These are phyloP conservation scores for Bhutanitis thaidina DNA, from an alignment of 2,888 invertebrate species.

Conservation along the genomic window DNA sequence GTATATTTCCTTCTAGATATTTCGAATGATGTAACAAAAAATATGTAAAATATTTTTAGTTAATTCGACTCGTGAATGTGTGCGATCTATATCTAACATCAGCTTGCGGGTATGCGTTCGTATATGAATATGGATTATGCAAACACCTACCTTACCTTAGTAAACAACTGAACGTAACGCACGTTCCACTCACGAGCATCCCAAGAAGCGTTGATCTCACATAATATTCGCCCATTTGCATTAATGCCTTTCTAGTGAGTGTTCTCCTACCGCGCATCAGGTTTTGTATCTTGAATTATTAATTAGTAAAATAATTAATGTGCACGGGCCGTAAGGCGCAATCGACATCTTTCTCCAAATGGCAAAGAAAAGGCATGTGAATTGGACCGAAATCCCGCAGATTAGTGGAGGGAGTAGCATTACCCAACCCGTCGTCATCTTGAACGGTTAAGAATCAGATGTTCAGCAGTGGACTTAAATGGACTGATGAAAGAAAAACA, in stretches of 20 bases:
- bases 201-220: conserved; percentile 64
- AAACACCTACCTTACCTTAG: conserved; percentile 61
- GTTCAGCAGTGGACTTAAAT: no score
- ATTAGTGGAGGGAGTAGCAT: no score
- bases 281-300: conserved; percentile 65
- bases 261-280: conserved; percentile 68
- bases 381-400: no score
- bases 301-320: background rate
- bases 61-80: background rate
- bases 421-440: no score
- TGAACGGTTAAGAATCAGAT: no score
- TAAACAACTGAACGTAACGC: conserved; percentile 54
- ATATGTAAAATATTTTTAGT: no score
- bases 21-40: no score
- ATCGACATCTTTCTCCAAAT: no score
- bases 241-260: conserved; percentile 51
- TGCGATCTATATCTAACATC: background rate
- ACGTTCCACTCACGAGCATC: conserved; percentile 43
- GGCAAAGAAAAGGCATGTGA: no score
- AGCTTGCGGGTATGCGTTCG: background rate
- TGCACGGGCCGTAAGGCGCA: no score
- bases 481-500: no score
- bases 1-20: no score
- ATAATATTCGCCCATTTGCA: conserved; percentile 63
- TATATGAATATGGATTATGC: conserved; percentile 3